phyloP scores from a whole-genome alignment of 2,888 invertebrate species.

The Molanna angustata region DNA sequence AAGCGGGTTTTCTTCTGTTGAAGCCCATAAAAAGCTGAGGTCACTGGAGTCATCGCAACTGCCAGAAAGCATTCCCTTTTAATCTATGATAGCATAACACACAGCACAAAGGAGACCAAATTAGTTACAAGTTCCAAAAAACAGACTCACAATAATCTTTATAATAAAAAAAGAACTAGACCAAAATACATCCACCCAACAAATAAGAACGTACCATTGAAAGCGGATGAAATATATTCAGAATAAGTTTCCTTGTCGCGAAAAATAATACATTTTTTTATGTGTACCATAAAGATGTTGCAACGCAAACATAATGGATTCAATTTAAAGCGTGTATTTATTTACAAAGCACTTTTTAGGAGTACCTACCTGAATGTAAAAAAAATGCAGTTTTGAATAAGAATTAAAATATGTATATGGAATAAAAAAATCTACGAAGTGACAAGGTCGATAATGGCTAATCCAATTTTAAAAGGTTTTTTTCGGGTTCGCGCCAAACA shows the following conservation, averaged over 20 bases:
- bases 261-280: no score
- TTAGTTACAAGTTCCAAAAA: constrained; percentile 26
- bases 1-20: constrained; percentile 20
- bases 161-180: constrained; percentile 2
- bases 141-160: no score
- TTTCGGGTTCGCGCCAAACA: constrained; percentile 9
- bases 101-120: constrained; percentile 26
- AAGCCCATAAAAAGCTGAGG: constrained; percentile 14
- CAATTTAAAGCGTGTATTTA: constrained; percentile 1
- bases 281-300: constrained; percentile 14
- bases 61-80: constrained; percentile 22
- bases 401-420: neutral
- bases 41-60: constrained; percentile 25
- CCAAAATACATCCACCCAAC: neutral
- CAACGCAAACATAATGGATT: no score
- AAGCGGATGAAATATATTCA: no score
- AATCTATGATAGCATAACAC: constrained; percentile 20
- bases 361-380: no score
- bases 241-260: no score
- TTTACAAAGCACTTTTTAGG: constrained; percentile 5
- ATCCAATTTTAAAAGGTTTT: constrained; percentile 32
- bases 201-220: no score
- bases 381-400: neutral
- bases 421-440: constrained; percentile 1
- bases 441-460: constrained; percentile 32